Percentiles rank a stretch among this genome's conserved stretches.
These are phyloP conservation scores for Eulemur rufifrons DNA, from an alignment of 2,113 vertebrate species.

Conservation along the genomic window DNA sequence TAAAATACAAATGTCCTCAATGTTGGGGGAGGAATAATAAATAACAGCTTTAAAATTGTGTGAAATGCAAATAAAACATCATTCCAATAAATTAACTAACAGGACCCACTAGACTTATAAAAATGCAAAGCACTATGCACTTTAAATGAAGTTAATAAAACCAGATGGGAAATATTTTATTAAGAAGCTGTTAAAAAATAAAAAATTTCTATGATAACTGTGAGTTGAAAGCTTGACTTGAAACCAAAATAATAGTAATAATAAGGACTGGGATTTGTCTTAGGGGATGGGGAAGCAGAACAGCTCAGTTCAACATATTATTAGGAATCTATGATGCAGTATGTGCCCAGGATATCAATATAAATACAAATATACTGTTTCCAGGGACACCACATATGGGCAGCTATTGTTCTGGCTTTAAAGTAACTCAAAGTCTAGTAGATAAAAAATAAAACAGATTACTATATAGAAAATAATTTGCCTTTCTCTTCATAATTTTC, in stretches of 20 bases:
- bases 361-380: neutral
- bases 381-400: neutral
- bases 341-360: neutral
- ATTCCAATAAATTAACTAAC: slow-evolving; percentile 74
- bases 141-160: slow-evolving; percentile 77
- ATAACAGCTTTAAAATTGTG: slow-evolving; percentile 74
- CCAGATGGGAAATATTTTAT: slow-evolving; percentile 64
- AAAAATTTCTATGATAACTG: slow-evolving; percentile 41
- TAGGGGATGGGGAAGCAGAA: neutral
- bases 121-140: slow-evolving; percentile 68
- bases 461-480: neutral
- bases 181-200: slow-evolving; percentile 68
- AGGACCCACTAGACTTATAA: slow-evolving; percentile 63
- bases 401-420: neutral
- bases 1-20: slow-evolving; percentile 66
- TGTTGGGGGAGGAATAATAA: slow-evolving; percentile 56
- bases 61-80: slow-evolving; percentile 66
- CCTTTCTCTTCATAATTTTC: neutral
- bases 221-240: slow-evolving; percentile 10
- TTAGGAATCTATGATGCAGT: neutral
- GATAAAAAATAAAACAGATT: neutral
- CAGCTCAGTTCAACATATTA: neutral
- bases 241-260: slow-evolving; percentile 13
- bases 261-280: neutral
- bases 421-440: neutral